A percentile compares a stretch with the other conserved stretches of the same genome.
Conservation (phyloP, 2,888 invertebrate species). For the Drosophila quasianomalipes region DNA sequence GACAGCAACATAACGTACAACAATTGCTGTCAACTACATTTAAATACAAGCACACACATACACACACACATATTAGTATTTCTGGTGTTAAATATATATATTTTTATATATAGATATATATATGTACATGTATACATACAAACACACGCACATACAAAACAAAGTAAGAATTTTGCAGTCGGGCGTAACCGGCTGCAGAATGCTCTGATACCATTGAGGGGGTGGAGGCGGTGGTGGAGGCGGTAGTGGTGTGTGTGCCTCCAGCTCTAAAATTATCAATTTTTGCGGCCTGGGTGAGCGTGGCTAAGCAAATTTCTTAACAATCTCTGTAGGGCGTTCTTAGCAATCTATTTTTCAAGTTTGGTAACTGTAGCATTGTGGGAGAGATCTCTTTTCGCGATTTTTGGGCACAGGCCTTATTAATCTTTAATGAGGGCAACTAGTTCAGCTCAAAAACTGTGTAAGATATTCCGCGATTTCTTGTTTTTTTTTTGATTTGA, state of each 20-base stretch:
- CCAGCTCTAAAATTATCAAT: no score
- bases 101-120: no score
- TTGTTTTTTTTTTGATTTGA: not conserved
- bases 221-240: no score
- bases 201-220: not conserved
- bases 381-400: not conserved
- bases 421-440: not conserved
- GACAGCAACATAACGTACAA: constrained; percentile 36
- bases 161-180: not conserved
- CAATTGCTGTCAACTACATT: constrained; percentile 42
- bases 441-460: not conserved
- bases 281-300: not conserved
- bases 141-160: constrained; percentile 1
- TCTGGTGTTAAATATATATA: not conserved
- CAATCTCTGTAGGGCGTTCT: not conserved
- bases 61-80: not conserved
- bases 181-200: not conserved
- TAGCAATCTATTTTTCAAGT: not conserved
- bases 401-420: not conserved
- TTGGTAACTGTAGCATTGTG: not conserved
- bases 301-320: not conserved
- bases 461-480: not conserved
- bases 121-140: not conserved
- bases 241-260: no score
- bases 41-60: constrained; percentile 18